Evolutionary conservation across 2,797 vertebrate genomes (phyloP).

Genomic region (Heterohyrax brucei): DNA sequence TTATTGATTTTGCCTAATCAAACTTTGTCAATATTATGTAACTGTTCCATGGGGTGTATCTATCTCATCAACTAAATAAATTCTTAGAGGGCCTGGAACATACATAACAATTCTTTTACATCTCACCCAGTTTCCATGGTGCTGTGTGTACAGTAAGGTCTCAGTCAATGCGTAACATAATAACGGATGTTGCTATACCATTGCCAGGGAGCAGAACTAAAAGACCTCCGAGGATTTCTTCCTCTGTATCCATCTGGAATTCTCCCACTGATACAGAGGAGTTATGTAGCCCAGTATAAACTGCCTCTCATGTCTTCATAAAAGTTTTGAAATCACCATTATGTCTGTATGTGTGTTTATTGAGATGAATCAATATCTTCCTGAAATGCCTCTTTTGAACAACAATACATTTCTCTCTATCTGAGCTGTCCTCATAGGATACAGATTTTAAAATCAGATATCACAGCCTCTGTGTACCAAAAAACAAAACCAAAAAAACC

Average conservation of each 20-base stretch:
- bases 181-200: no score
- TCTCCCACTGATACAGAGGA: background rate
- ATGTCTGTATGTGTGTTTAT: background rate
- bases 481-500: no score
- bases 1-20: constrained; percentile 7
- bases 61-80: constrained; percentile 27
- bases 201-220: background rate
- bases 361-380: background rate
- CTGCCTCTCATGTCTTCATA: background rate
- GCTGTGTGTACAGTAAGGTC: background rate
- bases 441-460: constrained; percentile 48
- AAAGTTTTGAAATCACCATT: background rate
- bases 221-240: background rate
- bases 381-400: constrained; percentile 25
- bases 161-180: background rate
- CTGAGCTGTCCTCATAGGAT: background rate
- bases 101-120: background rate
- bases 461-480: background rate
- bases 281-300: background rate
- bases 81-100: background rate
- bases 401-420: background rate
- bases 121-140: background rate
- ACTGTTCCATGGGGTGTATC: background rate
- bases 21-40: background rate
- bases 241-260: background rate